A percentile compares a stretch with the other conserved stretches of the same genome.
Evolutionary conservation across 2,797 vertebrate genomes (phyloP).

Genomic region (Crax fasciolata): DNA sequence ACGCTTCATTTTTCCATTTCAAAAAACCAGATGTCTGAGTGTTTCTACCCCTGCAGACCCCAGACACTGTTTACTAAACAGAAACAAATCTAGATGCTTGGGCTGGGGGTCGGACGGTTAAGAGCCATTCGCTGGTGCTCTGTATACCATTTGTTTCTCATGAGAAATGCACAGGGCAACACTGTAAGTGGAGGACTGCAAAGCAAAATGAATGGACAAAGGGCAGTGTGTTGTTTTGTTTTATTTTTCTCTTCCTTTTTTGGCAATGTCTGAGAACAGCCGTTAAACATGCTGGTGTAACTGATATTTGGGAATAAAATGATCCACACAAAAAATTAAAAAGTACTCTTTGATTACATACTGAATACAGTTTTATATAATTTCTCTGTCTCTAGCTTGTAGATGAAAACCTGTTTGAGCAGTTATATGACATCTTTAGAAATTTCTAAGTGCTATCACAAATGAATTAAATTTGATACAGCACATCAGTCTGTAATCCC

Average conservation of each 20-base stretch:
- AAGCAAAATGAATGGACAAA: constrained; percentile 27
- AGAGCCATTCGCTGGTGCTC: constrained; percentile 7
- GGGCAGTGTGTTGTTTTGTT: neutral
- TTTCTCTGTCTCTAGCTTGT: neutral
- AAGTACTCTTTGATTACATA: neutral
- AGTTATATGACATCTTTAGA: neutral
- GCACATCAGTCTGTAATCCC: neutral
- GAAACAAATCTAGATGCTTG: constrained; percentile 69
- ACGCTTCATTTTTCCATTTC: constrained; percentile 73
- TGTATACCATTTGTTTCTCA: constrained; percentile 28
- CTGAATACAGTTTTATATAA: neutral
- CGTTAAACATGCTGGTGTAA: neutral
- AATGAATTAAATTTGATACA: neutral
- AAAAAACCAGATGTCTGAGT: constrained; percentile 77
- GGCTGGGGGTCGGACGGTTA: neutral
- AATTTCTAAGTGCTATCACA: neutral
- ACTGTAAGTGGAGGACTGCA: neutral
- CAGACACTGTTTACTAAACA: constrained; percentile 77
- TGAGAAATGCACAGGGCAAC: constrained; percentile 4
- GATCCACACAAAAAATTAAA: neutral
- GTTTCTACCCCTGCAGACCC: constrained; percentile 59
- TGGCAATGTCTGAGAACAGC: neutral
- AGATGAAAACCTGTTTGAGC: neutral
- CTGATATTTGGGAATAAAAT: neutral
- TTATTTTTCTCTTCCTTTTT: neutral